phyloP scores from a whole-genome alignment of 2,797 vertebrate genomes.

The Coreius guichenoti region DNA sequence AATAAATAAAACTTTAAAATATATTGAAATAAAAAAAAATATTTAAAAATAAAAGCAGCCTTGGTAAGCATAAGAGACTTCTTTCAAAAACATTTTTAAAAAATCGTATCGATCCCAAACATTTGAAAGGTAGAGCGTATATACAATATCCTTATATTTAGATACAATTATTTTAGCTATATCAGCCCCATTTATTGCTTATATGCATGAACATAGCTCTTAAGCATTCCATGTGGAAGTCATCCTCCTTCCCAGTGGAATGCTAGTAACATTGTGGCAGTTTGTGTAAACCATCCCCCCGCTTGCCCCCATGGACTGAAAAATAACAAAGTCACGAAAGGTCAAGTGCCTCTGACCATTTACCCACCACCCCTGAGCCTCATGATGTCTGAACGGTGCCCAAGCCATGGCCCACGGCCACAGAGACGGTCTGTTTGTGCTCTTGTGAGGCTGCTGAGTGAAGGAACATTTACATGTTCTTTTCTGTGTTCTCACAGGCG shows the following conservation, averaged over 20 bases:
- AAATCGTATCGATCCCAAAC: not conserved
- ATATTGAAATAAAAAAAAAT: not conserved
- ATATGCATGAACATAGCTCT: not conserved
- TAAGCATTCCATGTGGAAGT: constrained; percentile 51
- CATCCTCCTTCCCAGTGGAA: constrained; percentile 32
- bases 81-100: not conserved
- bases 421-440: constrained; percentile 23
- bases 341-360: constrained; percentile 33
- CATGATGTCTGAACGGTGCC: not conserved
- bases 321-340: constrained; percentile 48
- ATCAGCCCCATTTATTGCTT: not conserved
- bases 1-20: not conserved
- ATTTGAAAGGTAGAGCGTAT: not conserved
- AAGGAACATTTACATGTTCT: constrained; percentile 6
- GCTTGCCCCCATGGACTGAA: constrained; percentile 18
- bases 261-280: constrained; percentile 40
- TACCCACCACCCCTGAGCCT: not conserved
- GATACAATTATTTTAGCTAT: not conserved
- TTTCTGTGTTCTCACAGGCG: constrained; percentile 35
- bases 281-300: constrained; percentile 41
- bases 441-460: not conserved
- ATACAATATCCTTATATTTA: not conserved
- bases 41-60: not conserved
- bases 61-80: not conserved
- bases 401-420: not conserved